Conservation (phyloP, 2,113 vertebrate species). For the Cephalopholis sonnerati region DNA sequence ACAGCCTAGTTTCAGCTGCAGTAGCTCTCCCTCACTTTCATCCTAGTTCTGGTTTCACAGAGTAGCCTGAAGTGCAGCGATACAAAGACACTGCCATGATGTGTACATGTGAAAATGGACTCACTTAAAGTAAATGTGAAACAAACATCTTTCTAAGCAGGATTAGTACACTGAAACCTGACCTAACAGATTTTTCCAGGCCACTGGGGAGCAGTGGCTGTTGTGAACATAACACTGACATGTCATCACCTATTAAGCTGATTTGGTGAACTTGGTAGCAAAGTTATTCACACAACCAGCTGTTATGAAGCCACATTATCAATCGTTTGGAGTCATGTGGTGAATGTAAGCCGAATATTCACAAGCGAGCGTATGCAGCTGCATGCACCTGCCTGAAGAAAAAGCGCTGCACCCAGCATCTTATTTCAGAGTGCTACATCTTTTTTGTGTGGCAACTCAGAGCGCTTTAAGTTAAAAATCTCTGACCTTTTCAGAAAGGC, state of each 20-base stretch:
- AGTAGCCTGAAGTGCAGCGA: constrained; percentile 21
- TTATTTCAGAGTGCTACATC: too few relatives aligned
- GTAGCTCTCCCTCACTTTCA: constrained; percentile 70
- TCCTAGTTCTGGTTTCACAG: constrained; percentile 76
- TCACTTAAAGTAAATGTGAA: neutral
- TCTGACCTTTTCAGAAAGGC: too few relatives aligned
- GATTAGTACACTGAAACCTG: neutral
- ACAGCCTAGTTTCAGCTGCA: constrained; percentile 70
- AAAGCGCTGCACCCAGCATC: too few relatives aligned
- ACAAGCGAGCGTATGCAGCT: too few relatives aligned
- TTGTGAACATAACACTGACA: neutral
- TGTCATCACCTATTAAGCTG: too few relatives aligned
- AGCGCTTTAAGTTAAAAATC: too few relatives aligned
- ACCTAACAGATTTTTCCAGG: neutral
- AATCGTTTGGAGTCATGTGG: neutral
- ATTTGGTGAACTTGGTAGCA: neutral
- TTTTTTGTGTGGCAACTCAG: too few relatives aligned
- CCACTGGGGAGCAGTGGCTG: neutral
- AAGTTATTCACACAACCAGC: neutral
- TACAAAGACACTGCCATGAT: neutral
- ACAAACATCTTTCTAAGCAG: neutral
- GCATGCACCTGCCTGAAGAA: too few relatives aligned
- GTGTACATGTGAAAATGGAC: neutral
- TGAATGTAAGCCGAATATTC: neutral
- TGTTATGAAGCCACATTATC: neutral